Evolutionary conservation across 1,140 invertebrate genomes (phyloP).

Genomic region (Sarcophaga bullata): DNA sequence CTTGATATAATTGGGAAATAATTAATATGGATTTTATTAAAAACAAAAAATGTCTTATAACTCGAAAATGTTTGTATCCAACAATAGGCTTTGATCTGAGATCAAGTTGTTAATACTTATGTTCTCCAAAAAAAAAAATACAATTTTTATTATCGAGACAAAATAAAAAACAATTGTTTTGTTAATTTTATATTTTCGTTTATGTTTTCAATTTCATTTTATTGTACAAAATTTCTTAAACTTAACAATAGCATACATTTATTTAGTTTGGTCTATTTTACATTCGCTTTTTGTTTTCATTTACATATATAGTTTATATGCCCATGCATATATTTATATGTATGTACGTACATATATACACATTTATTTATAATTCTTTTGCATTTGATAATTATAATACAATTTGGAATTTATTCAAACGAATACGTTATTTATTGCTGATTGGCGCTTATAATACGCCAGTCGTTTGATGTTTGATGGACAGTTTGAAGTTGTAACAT

Average conservation of each 20-base stretch:
- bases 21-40: no score
- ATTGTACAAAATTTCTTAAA: slow-evolving; percentile 41
- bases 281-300: not conserved
- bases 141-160: not conserved
- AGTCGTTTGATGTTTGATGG: no score
- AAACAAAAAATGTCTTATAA: no score
- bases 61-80: no score
- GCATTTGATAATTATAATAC: slow-evolving; percentile 31
- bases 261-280: slow-evolving; percentile 34
- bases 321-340: not conserved
- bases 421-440: not conserved
- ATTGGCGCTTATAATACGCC: no score
- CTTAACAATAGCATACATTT: slow-evolving; percentile 40
- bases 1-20: no score
- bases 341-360: no score
- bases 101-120: no score
- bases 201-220: slow-evolving; percentile 30
- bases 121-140: not conserved
- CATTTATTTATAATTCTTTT: not conserved
- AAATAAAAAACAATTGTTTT: not conserved
- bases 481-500: no score
- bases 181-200: not conserved
- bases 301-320: not conserved
- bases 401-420: slow-evolving; percentile 34
- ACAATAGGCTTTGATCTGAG: no score